phyloP scores from a whole-genome alignment of 2,113 vertebrate species.

The Aegithalos caudatus region DNA sequence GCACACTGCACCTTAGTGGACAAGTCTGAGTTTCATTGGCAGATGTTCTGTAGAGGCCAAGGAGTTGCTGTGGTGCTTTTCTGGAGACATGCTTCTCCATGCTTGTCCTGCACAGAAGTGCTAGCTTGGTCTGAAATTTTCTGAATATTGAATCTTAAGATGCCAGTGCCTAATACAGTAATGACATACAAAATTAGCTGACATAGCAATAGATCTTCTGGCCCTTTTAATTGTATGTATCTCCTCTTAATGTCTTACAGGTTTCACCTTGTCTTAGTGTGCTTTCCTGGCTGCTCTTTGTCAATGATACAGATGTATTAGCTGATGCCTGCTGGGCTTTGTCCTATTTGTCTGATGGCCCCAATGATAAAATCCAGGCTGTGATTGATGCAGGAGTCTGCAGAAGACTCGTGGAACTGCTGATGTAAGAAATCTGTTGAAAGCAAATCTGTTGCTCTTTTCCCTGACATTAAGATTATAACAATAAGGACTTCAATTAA shows the following conservation, averaged over 20 bases:
- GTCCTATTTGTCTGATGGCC: constrained; percentile 95
- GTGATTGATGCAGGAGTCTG: constrained; percentile 98
- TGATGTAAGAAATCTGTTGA: constrained; percentile 82
- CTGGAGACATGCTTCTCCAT: not conserved
- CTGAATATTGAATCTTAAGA: not conserved
- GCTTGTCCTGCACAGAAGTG: not conserved
- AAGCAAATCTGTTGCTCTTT: not conserved
- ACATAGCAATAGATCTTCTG: not conserved
- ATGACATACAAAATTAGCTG: not conserved
- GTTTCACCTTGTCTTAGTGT: constrained; percentile 96
- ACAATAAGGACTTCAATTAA: not conserved
- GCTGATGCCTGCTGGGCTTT: constrained; percentile 98
- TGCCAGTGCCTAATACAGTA: not conserved
- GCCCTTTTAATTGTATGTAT: not conserved
- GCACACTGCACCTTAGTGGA: not conserved
- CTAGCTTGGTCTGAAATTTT: not conserved
- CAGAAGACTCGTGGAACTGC: constrained; percentile 92
- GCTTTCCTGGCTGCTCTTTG: constrained; percentile 95
- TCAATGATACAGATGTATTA: constrained; percentile 94
- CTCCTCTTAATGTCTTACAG: constrained; percentile 68
- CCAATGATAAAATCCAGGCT: constrained; percentile 98
- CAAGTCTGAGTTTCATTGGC: not conserved
- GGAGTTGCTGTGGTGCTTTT: not conserved
- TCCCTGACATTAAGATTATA: not conserved
- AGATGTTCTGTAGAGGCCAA: not conserved